Percentiles rank a stretch among this genome's conserved stretches.
phyloP scores from a whole-genome alignment of 2,797 vertebrate species.

The Aldrovandia affinis region DNA sequence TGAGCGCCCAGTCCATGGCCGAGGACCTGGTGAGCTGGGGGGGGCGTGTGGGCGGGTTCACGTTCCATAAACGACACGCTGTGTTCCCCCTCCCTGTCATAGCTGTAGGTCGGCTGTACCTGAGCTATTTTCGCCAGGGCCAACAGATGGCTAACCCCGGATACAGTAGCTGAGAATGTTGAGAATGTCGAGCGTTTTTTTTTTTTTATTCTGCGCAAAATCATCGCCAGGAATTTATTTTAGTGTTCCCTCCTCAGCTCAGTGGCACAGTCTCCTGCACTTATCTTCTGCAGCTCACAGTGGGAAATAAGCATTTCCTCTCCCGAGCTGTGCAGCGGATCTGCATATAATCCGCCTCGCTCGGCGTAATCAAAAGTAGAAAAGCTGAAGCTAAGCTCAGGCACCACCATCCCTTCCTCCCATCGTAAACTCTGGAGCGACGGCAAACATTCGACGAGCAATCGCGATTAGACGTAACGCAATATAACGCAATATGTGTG shows the following conservation, averaged over 20 bases:
- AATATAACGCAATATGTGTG: background rate
- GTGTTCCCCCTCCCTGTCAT: background rate
- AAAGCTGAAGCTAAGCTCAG: background rate
- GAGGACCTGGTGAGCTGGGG: slow-evolving; percentile 86
- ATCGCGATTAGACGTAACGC: background rate
- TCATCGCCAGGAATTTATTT: background rate
- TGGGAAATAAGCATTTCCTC: background rate
- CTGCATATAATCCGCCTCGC: background rate
- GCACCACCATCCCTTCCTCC: background rate
- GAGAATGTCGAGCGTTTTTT: no score
- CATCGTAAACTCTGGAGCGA: background rate
- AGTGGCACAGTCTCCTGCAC: background rate
- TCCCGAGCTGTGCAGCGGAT: background rate
- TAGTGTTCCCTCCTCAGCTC: background rate
- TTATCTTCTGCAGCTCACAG: no score
- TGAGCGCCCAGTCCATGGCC: slow-evolving; percentile 97
- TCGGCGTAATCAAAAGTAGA: background rate
- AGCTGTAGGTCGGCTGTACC: background rate
- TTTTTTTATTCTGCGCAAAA: background rate
- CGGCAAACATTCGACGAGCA: background rate
- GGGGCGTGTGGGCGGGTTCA: background rate
- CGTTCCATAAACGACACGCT: no score
- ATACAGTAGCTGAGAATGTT: background rate
- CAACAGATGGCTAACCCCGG: background rate
- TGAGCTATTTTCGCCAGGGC: background rate